Conservation (phyloP, 2,888 invertebrate species). For the Brachylomia viminalis region DNA sequence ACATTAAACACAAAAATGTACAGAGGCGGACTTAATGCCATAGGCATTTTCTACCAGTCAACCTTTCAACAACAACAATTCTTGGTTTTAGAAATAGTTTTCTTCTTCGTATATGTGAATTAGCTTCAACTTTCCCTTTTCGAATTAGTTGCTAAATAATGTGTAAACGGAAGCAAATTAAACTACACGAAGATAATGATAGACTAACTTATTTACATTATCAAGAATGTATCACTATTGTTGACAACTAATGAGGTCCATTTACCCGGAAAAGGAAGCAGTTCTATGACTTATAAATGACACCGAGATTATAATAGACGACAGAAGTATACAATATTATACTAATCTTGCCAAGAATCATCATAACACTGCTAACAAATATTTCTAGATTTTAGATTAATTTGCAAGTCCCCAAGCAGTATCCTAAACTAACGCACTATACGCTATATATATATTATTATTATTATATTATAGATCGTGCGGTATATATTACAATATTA, state of each 20-base stretch:
- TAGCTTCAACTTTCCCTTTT: background rate
- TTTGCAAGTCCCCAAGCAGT: background rate
- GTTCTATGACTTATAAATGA: conserved; percentile 28
- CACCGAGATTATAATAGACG: conserved; percentile 23
- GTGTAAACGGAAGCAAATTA: conserved; percentile 12
- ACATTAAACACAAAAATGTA: too few species aligned
- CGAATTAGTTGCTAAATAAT: background rate
- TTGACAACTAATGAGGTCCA: conserved; percentile 23
- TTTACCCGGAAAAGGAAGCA: conserved; percentile 45
- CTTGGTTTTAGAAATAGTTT: conserved; percentile 4
- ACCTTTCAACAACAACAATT: too few species aligned
- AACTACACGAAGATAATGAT: background rate
- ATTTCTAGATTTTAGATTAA: background rate
- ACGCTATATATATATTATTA: too few species aligned
- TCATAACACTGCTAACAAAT: background rate
- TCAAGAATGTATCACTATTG: conserved; percentile 21
- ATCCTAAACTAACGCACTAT: too few species aligned
- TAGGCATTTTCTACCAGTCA: too few species aligned
- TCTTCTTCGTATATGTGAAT: background rate
- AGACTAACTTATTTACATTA: conserved; percentile 11
- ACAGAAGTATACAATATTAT: conserved; percentile 4
- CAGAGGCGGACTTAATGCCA: too few species aligned
- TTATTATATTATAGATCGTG: too few species aligned
- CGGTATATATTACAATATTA: background rate
- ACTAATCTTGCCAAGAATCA: conserved; percentile 23